A percentile compares a stretch with the other conserved stretches of the same genome.
phyloP scores from a whole-genome alignment of 2,888 invertebrate genomes.

The Ashinkailepas kermadecensis region DNA sequence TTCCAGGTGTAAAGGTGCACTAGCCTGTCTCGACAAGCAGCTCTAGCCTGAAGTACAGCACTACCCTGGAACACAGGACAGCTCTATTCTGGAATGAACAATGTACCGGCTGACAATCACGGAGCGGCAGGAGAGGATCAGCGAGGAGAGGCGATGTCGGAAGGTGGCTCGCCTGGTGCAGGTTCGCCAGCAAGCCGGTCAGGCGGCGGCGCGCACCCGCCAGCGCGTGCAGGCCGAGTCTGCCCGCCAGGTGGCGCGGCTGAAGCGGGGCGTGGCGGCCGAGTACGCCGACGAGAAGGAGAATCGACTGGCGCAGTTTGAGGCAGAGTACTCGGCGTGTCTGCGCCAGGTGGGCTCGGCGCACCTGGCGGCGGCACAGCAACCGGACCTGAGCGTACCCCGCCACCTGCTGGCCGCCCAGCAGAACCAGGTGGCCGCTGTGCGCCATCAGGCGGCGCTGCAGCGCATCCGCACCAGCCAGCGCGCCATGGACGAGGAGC shows the following conservation, averaged over 20 bases:
- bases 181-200: constrained; percentile 19
- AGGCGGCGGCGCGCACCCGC: not conserved
- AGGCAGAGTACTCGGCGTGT: constrained; percentile 21
- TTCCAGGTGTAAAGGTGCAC: too few relatives aligned
- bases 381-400: not conserved
- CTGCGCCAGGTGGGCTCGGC: constrained; percentile 14
- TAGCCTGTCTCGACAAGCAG: too few relatives aligned
- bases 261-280: not conserved
- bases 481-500: not conserved
- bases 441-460: constrained; percentile 9
- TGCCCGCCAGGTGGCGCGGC: not conserved
- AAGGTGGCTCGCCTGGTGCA: not conserved
- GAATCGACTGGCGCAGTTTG: constrained; percentile 6
- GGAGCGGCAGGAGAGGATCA: not conserved
- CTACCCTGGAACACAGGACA: too few relatives aligned
- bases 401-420: not conserved
- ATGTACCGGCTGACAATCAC: constrained; percentile 21
- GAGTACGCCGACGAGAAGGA: constrained; percentile 16
- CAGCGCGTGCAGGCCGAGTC: constrained; percentile 21
- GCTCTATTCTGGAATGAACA: not conserved
- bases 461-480: not conserved
- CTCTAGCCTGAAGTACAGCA: too few relatives aligned
- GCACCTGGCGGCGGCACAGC: constrained; percentile 8
- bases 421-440: not conserved
- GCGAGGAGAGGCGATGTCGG: not conserved